Conservation (phyloP, 2,113 vertebrate species). For the Triplophysa siluroides region DNA sequence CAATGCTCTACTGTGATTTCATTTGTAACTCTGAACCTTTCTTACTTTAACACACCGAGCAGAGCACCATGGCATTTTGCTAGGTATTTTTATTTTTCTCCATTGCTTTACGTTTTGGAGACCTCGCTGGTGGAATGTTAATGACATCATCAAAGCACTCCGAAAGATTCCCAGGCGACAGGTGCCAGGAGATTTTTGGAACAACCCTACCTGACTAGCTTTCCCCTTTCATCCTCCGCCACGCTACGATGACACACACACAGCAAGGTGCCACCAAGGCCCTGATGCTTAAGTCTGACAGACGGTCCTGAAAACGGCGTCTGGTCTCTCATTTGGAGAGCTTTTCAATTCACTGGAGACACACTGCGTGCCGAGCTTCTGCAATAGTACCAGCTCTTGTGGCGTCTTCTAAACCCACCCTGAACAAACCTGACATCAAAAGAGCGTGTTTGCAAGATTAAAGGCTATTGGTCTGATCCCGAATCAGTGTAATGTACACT, state of each 20-base stretch:
- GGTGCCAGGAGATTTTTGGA: constrained; percentile 51
- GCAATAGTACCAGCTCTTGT: background rate
- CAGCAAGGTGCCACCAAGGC: constrained; percentile 12
- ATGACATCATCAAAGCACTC: constrained; percentile 54
- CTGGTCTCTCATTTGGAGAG: background rate
- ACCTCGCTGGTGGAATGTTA: constrained; percentile 43
- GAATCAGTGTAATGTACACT: constrained; percentile 31
- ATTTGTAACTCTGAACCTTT: constrained; percentile 25
- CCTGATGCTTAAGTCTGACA: constrained; percentile 26
- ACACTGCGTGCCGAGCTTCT: background rate
- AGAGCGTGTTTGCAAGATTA: constrained; percentile 22
- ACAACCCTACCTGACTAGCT: constrained; percentile 43
- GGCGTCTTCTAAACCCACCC: background rate
- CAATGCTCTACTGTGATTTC: constrained; percentile 22
- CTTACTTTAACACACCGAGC: constrained; percentile 11
- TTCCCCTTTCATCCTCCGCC: constrained; percentile 41
- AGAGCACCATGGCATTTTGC: background rate
- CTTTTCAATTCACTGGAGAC: constrained; percentile 27
- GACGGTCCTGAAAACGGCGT: background rate
- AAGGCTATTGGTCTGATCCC: constrained; percentile 28
- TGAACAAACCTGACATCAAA: constrained; percentile 40
- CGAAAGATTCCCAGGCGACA: constrained; percentile 45
- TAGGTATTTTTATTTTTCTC: constrained; percentile 3
- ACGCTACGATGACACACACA: background rate
- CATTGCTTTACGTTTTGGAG: constrained; percentile 18